phyloP scores from a whole-genome alignment of 2,888 invertebrate genomes.

The Dicycla oo region DNA sequence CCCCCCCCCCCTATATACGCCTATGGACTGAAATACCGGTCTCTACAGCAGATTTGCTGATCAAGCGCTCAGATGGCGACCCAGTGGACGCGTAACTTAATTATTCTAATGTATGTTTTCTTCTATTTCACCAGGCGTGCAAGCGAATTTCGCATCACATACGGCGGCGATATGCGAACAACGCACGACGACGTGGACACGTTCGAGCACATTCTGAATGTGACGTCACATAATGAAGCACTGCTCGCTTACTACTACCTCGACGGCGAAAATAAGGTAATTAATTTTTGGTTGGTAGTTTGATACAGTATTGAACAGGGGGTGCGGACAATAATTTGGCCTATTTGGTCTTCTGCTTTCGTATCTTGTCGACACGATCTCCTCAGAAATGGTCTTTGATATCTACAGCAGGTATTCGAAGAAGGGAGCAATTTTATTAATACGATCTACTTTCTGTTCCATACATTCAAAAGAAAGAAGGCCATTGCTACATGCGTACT shows the following conservation, averaged over 20 bases:
- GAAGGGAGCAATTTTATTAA: background rate
- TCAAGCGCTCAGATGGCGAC: no score
- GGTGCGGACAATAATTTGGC: background rate
- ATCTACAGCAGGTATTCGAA: background rate
- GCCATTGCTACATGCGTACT: background rate
- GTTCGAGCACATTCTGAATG: slow-evolving; percentile 93
- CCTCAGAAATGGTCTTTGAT: background rate
- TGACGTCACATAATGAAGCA: slow-evolving; percentile 96
- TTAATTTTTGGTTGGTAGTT: background rate
- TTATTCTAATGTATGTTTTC: slow-evolving; percentile 30
- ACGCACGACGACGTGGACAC: slow-evolving; percentile 88
- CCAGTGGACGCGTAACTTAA: no score
- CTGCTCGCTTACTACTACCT: slow-evolving; percentile 97
- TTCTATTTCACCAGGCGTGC: slow-evolving; percentile 78
- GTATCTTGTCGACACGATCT: background rate
- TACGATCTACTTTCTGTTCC: background rate
- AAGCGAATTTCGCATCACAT: slow-evolving; percentile 82
- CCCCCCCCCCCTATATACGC: no score
- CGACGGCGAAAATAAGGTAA: slow-evolving; percentile 95
- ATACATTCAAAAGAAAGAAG: background rate
- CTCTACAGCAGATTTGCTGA: no score
- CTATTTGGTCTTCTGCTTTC: background rate
- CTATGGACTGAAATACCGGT: no score
- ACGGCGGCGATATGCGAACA: slow-evolving; percentile 80
- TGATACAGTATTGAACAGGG: no score